These are phyloP conservation scores for Hirtodrosophila duncani DNA, from an alignment of 2,888 invertebrate genomes.

Conservation along the genomic window DNA sequence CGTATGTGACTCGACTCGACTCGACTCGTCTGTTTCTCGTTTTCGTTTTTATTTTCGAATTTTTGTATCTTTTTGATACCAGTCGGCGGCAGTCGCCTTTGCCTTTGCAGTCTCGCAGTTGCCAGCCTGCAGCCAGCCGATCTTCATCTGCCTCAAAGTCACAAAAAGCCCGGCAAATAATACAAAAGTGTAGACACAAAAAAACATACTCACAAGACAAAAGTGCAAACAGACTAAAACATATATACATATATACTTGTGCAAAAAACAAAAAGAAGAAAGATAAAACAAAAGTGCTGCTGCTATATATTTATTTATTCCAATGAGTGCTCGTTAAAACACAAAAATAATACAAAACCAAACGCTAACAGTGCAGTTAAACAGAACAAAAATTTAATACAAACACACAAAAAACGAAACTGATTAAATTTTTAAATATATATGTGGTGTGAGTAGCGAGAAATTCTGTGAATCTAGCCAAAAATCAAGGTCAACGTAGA, in stretches of 20 bases:
- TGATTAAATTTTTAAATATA: no score
- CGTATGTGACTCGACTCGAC: no score
- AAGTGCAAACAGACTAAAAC: constrained; percentile 1
- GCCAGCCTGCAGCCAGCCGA: no score
- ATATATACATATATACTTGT: constrained; percentile 1
- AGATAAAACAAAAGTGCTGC: constrained; percentile 26
- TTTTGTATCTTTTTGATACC: constrained; percentile 27
- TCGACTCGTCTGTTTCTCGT: not conserved
- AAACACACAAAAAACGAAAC: no score
- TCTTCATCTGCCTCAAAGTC: no score
- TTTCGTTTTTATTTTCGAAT: constrained; percentile 11
- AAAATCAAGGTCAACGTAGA: no score
- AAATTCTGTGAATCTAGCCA: no score
- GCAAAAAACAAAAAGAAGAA: constrained; percentile 5
- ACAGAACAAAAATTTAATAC: constrained; percentile 21
- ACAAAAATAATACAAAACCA: constrained; percentile 11
- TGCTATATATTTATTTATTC: no score
- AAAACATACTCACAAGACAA: no score
- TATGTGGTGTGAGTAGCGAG: no score
- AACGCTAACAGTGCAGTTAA: constrained; percentile 7
- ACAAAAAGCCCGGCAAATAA: constrained; percentile 21
- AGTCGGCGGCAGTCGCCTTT: no score
- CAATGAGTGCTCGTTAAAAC: constrained; percentile 10
- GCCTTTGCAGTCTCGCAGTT: no score
- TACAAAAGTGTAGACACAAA: constrained; percentile 18